Conservation (phyloP, 1,140 invertebrate species). For the Campoletis sonorensis region DNA sequence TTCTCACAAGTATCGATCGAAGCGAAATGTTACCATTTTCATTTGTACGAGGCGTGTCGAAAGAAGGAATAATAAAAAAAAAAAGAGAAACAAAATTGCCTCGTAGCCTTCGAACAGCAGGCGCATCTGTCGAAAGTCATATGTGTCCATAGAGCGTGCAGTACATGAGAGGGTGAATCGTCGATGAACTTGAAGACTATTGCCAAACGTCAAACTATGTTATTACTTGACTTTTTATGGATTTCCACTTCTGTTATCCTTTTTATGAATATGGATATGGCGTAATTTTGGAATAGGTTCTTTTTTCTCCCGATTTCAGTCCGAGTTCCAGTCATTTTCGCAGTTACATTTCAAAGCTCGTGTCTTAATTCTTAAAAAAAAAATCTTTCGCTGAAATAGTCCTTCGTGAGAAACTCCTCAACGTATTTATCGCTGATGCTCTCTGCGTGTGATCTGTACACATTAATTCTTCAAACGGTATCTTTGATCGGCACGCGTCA, state of each 20-base stretch:
- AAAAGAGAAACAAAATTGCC: slow-evolving; percentile 20
- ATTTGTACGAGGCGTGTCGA: slow-evolving; percentile 12
- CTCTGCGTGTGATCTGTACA: background rate
- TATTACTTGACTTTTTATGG: background rate
- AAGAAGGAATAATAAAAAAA: background rate
- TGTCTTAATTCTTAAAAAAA: too few species aligned
- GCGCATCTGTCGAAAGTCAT: slow-evolving; percentile 47
- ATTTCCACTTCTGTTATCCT: background rate
- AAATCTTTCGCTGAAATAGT: too few species aligned
- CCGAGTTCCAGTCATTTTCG: background rate
- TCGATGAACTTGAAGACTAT: slow-evolving; percentile 5
- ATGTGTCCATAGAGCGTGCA: background rate
- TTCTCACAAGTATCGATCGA: background rate
- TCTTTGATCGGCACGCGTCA: slow-evolving; percentile 49
- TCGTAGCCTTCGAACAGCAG: slow-evolving; percentile 15
- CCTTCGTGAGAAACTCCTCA: too few species aligned
- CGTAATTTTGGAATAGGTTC: background rate
- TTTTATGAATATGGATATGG: too few species aligned
- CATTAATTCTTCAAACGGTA: slow-evolving; percentile 32
- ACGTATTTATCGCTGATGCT: too few species aligned
- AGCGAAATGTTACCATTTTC: background rate
- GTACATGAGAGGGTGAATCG: background rate
- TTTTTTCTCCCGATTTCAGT: background rate
- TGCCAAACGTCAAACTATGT: background rate
- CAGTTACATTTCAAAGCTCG: too few species aligned